phyloP scores from a whole-genome alignment of 2,888 invertebrate genomes.

The Caenorhabditis doughertyi region DNA sequence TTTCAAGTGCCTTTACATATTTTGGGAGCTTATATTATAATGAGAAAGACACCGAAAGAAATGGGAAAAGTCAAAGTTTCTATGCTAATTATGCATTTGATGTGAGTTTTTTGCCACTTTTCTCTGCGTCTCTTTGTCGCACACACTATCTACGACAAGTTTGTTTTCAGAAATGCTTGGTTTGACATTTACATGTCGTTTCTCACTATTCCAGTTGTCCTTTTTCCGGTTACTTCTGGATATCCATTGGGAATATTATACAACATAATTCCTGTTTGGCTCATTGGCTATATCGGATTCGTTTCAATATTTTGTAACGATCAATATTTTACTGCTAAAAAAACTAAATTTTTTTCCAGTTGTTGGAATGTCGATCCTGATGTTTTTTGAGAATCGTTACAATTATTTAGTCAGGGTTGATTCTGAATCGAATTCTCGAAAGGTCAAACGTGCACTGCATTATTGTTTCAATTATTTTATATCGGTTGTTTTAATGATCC shows the following conservation, averaged over 20 bases:
- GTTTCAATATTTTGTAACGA: neutral
- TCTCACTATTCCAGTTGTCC: neutral
- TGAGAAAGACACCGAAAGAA: neutral
- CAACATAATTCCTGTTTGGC: neutral
- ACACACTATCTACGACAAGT: too few species aligned
- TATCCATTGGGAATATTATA: neutral
- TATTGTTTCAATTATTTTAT: too few species aligned
- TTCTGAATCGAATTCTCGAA: neutral
- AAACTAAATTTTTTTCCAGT: conserved; percentile 4
- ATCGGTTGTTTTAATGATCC: too few species aligned
- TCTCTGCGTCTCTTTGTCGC: too few species aligned
- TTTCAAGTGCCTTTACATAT: neutral
- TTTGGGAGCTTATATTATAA: neutral
- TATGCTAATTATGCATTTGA: conserved; percentile 19
- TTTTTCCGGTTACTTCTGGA: neutral
- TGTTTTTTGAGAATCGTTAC: conserved; percentile 30
- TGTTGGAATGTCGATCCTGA: neutral
- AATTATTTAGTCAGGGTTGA: conserved; percentile 9
- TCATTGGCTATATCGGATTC: neutral
- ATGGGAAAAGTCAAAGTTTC: conserved; percentile 8
- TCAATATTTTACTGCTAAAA: neutral
- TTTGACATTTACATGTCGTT: neutral
- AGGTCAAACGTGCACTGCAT: neutral
- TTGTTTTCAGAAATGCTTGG: neutral
- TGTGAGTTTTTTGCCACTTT: too few species aligned